Percentiles rank a stretch among this genome's conserved stretches.
phyloP scores from a whole-genome alignment of 1,140 invertebrate genomes.

The Goniozus legneri region DNA sequence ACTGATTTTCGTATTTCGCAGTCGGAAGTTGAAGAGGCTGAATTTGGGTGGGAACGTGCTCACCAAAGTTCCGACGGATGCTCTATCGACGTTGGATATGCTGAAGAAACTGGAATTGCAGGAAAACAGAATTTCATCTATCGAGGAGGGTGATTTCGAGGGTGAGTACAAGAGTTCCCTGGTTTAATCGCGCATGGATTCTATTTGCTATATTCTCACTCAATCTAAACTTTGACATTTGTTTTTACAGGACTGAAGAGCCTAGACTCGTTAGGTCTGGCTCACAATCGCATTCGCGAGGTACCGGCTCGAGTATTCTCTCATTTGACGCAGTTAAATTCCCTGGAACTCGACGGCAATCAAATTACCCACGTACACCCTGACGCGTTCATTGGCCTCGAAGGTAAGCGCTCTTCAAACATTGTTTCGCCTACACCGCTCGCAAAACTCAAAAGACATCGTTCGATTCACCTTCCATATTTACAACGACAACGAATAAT shows the following conservation, averaged over 20 bases:
- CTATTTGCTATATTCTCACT: too few species aligned
- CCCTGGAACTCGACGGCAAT: constrained; percentile 82
- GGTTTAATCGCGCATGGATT: too few species aligned
- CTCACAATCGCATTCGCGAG: constrained; percentile 75
- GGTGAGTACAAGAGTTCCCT: constrained; percentile 55
- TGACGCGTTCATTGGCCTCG: constrained; percentile 78
- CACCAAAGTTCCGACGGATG: constrained; percentile 69
- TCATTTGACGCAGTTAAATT: constrained; percentile 74
- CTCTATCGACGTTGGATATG: constrained; percentile 71
- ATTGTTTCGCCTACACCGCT: too few species aligned
- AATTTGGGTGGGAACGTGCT: constrained; percentile 84
- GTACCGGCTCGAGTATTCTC: constrained; percentile 77
- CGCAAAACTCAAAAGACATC: background rate
- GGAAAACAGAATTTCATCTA: constrained; percentile 75
- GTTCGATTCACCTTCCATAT: too few species aligned
- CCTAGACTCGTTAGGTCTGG: constrained; percentile 77
- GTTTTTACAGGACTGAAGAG: constrained; percentile 66
- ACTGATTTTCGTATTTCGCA: constrained; percentile 40
- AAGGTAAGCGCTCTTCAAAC: too few species aligned
- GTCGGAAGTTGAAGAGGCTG: constrained; percentile 73
- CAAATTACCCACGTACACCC: constrained; percentile 74
- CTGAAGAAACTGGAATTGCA: constrained; percentile 83
- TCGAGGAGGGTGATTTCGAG: constrained; percentile 78
- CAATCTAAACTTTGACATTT: too few species aligned
- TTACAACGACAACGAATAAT: too few species aligned